A percentile compares a stretch with the other conserved stretches of the same genome.
phyloP scores from a whole-genome alignment of 2,113 vertebrate genomes.

The Corythornis cristatus region DNA sequence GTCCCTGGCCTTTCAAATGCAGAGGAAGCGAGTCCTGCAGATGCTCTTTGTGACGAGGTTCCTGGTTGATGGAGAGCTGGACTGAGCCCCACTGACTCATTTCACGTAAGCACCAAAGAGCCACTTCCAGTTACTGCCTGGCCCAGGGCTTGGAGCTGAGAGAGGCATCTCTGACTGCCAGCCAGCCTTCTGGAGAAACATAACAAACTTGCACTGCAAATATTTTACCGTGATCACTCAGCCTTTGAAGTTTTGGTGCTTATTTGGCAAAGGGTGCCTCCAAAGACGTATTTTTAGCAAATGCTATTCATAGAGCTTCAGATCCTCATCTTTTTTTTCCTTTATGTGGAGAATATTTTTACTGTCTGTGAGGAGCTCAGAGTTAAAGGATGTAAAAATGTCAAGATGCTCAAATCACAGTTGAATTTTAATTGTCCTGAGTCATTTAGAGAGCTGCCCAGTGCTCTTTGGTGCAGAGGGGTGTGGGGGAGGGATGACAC shows the following conservation, averaged over 20 bases:
- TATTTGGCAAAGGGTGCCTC: conserved; percentile 9
- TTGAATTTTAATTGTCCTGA: neutral
- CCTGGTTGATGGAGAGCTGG: neutral
- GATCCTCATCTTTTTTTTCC: neutral
- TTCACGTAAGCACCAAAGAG: neutral
- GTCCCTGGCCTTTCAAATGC: conserved; percentile 47
- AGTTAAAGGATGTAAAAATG: neutral
- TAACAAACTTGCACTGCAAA: neutral
- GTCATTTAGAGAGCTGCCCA: neutral
- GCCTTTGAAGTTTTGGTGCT: conserved; percentile 41
- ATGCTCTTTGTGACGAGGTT: conserved; percentile 37
- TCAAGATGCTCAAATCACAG: neutral
- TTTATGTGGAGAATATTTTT: conserved; percentile 10
- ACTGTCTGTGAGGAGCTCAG: neutral
- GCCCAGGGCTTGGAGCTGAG: neutral
- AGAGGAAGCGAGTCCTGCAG: conserved; percentile 44
- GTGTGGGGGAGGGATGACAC: neutral
- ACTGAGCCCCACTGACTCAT: neutral
- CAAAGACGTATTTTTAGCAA: conserved; percentile 30
- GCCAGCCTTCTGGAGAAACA: neutral
- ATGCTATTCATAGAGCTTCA: neutral
- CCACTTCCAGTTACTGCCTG: conserved; percentile 27
- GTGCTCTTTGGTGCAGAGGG: neutral
- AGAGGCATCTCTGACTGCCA: neutral
- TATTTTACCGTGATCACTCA: neutral